Evolutionary conservation across 1,140 invertebrate genomes (phyloP).

Genomic region (Popillia japonica): DNA sequence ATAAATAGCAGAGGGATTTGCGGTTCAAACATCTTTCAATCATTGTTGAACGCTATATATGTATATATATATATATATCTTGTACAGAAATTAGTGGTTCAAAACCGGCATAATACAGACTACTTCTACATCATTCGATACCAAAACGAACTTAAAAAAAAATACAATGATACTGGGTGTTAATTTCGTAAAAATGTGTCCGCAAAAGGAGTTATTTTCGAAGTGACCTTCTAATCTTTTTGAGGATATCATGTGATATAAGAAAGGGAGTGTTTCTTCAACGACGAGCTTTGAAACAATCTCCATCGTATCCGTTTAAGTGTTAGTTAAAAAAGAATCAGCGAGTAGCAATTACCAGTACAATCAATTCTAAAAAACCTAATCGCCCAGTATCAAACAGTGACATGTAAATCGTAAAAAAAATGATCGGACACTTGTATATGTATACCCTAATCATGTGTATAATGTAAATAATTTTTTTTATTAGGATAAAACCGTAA

Average conservation of each 20-base stretch:
- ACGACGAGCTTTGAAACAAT: no score
- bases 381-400: conserved; percentile 27
- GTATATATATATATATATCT: no score
- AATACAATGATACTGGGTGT: conserved; percentile 2
- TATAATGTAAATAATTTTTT: conserved; percentile 27
- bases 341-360: neutral
- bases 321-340: no score
- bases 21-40: no score
- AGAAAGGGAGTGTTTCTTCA: neutral
- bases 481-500: neutral
- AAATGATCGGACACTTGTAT: neutral
- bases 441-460: conserved; percentile 27
- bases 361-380: conserved; percentile 22
- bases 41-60: no score
- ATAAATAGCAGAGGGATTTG: no score
- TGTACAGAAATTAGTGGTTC: no score
- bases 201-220: neutral
- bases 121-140: neutral
- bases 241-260: conserved; percentile 7
- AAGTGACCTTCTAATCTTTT: conserved; percentile 14
- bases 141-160: no score
- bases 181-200: neutral
- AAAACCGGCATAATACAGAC: no score
- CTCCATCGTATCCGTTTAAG: no score
- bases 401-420: neutral